Conservation (phyloP, 2,113 vertebrate species). For the Todiramphus chloris region DNA sequence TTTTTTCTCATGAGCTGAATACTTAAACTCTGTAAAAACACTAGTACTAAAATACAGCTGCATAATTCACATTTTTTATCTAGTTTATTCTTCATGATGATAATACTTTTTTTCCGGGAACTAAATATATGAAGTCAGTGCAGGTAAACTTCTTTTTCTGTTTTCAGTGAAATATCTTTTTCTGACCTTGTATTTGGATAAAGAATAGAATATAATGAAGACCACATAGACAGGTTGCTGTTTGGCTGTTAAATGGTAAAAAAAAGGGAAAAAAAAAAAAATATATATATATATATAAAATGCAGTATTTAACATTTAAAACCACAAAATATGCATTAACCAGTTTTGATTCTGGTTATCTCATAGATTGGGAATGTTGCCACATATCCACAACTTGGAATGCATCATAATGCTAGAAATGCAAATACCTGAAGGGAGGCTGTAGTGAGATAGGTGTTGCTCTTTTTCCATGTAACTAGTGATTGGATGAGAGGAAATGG, state of each 20-base stretch:
- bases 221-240: background rate
- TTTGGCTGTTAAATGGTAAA: background rate
- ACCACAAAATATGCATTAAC: background rate
- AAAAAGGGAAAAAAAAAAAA: background rate
- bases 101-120: background rate
- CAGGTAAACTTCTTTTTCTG: conserved; percentile 25
- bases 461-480: too few species aligned
- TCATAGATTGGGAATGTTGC: background rate
- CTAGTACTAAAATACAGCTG: background rate
- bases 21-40: conserved; percentile 34
- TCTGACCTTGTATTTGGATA: background rate
- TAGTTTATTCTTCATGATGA: conserved; percentile 56
- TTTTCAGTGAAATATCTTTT: conserved; percentile 26
- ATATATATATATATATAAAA: too few species aligned
- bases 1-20: conserved; percentile 60
- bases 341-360: background rate
- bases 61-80: conserved; percentile 22
- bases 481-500: too few species aligned
- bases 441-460: too few species aligned
- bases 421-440: too few species aligned
- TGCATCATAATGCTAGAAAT: background rate
- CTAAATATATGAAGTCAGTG: conserved; percentile 3
- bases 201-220: background rate
- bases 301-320: background rate
- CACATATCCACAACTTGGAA: background rate